Conservation (phyloP, 2,888 invertebrate species). For the Encarsia formosa region DNA sequence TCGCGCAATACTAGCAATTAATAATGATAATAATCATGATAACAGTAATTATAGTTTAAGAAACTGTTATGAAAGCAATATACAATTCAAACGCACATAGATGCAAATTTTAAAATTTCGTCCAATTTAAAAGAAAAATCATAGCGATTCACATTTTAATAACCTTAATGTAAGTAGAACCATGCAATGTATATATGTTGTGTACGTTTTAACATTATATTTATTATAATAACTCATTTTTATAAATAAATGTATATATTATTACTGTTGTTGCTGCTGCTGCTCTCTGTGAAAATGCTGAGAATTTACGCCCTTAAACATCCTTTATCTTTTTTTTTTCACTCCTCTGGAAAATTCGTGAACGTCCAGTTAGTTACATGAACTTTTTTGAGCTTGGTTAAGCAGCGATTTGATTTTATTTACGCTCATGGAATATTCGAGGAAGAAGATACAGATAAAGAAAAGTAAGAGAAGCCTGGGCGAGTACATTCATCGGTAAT, state of each 20-base stretch:
- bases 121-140: too few relatives aligned
- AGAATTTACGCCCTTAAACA: not conserved
- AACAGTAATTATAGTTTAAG: slow-evolving; percentile 5
- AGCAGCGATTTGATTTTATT: too few relatives aligned
- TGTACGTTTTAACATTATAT: too few relatives aligned
- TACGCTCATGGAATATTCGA: not conserved
- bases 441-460: not conserved
- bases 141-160: too few relatives aligned
- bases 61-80: slow-evolving; percentile 16
- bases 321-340: not conserved
- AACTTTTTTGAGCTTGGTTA: too few relatives aligned
- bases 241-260: too few relatives aligned
- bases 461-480: slow-evolving; percentile 33
- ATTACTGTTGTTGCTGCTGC: not conserved
- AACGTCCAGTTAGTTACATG: too few relatives aligned
- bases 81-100: slow-evolving; percentile 20
- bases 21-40: slow-evolving; percentile 11
- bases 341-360: not conserved
- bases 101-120: slow-evolving; percentile 1
- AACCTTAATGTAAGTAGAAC: too few relatives aligned
- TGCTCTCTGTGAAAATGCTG: not conserved
- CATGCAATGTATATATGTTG: too few relatives aligned
- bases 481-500: slow-evolving; percentile 30
- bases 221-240: too few relatives aligned
- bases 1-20: slow-evolving; percentile 5